Evolutionary conservation across 2,888 invertebrate genomes (phyloP), one percentile per base, ranked within the genome.

Genomic region (Pocota personata): DNA sequence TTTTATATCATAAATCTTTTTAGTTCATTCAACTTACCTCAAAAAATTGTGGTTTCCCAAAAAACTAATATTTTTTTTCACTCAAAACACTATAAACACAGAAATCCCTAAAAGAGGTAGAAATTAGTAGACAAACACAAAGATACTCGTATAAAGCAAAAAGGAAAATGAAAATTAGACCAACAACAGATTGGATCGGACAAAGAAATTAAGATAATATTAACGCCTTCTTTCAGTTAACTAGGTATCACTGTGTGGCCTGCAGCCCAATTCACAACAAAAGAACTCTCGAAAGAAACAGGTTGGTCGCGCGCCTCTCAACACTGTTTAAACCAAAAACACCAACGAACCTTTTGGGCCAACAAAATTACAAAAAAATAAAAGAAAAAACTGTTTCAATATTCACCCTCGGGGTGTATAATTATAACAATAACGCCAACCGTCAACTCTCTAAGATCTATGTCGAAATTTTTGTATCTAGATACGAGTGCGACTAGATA

Each of bases 11-110:
- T 16, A 30, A 64, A 40, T 16, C 12, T n/a, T 27, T 35, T 37
- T 12, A 67, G 83, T 84, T 80, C 80, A 52, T 80, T 84, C 80
- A 84, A 84, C 84, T 84, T 80, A 84, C 84, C 84, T 71, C 69
- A 19, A 40, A 57, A 19, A 71, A 37, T 50, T 24, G 48, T 57
- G 12, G 46, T 16, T 43, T 46, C 37, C 55, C 52, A 37, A 55
- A 46, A 57, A 58, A 35, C 10, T 21, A 10, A 19, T 32, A 4
- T 40, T 27, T 55, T 24, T 75, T 64, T 50, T 62, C 14, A 32
- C 35, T 46, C 14, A 14, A 16, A 72, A 48, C 62, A 46, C 37
- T 37, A 66, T 30, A 50, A 64, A n/a, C 79, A 79, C 79, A 40
- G 40, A 6, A 55, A 55, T 78, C 43, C 69, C 73, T 79, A 48